phyloP scores from a whole-genome alignment of 2,113 vertebrate genomes.

The Spea bombifrons region DNA sequence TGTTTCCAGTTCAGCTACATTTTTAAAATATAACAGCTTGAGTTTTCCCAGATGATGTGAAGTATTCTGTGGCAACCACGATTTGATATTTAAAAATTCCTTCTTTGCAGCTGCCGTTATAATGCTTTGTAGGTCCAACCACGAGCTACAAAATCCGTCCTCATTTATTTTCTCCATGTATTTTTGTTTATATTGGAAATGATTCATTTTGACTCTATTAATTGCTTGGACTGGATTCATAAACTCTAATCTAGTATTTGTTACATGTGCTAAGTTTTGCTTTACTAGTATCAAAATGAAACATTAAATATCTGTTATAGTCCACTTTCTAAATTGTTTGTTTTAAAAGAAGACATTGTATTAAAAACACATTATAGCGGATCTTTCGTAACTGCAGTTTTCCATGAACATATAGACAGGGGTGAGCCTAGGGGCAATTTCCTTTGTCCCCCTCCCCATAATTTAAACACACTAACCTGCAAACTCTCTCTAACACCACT shows the following conservation, averaged over 20 bases:
- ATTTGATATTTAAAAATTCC: conserved; percentile 44
- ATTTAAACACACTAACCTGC: too few species aligned
- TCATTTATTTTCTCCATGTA: conserved; percentile 14
- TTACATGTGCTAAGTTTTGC: conserved; percentile 23
- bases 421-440: too few species aligned
- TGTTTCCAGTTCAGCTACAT: conserved; percentile 25
- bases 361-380: conserved; percentile 5
- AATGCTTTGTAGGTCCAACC: conserved; percentile 35
- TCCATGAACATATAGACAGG: not conserved
- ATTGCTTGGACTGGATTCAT: conserved; percentile 21
- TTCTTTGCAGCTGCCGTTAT: conserved; percentile 37
- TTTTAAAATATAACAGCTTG: conserved; percentile 34
- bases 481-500: too few species aligned
- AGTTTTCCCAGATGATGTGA: conserved; percentile 38
- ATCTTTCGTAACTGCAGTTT: not conserved
- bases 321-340: conserved; percentile 26
- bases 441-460: too few species aligned
- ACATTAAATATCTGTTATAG: conserved; percentile 29
- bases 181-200: conserved; percentile 35
- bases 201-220: conserved; percentile 23
- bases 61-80: conserved; percentile 32
- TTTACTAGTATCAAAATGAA: conserved; percentile 37
- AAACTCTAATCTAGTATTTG: conserved; percentile 7
- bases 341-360: conserved; percentile 21
- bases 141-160: conserved; percentile 16